Base-by-base conservation (phyloP, 2,888 invertebrate species). In the Acleris laterana region DNA sequence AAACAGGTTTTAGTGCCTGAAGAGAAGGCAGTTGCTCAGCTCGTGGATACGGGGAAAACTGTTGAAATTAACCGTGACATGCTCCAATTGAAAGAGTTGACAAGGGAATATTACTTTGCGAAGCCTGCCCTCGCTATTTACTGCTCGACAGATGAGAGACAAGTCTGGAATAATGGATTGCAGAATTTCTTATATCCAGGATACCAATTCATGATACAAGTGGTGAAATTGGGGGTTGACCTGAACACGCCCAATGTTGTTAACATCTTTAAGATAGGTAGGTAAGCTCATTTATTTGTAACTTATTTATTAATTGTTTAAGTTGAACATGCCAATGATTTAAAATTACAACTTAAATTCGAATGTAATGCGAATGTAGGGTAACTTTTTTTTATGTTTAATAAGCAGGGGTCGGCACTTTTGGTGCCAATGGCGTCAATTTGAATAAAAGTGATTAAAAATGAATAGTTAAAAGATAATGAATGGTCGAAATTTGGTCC, bases 11-110 rank as follows among this genome's bases (percentile, higher is more conserved):
- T 63, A 4, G 42, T 69, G 0, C 64, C 68, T 2, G 68, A 69
- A 1, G 61, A 71, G 9, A 73, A 56, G 38, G 74, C 72, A 0
- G 51, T 69, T 5, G 72, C 78, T 5, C 74, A 73, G 5, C 64
- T 79, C 20, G 72, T 80, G 17, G 81, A 82, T 56, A 75, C 72
- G 72, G 81, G 81, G 3, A 74, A 63, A 19, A 61, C 63, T 11
- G 53, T 72, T 5, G 73, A 75, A 58, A 74, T 70, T 5, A 42
- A 72, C 16, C 51, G 73, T 2, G 50, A 46, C 1, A 63, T 51
- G 5, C 19, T 25, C 20, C 48, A 48, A 7, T 63, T 80, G 42
- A 80, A 77, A 65, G 71, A 72, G 4, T 69, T 81, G 64, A 48
- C 70, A 1, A 20, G 46, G 17, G 56, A 67, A 25, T 52, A 58